Conservation (phyloP, 2,797 vertebrate genomes). For the Rhinogobio ventralis region DNA sequence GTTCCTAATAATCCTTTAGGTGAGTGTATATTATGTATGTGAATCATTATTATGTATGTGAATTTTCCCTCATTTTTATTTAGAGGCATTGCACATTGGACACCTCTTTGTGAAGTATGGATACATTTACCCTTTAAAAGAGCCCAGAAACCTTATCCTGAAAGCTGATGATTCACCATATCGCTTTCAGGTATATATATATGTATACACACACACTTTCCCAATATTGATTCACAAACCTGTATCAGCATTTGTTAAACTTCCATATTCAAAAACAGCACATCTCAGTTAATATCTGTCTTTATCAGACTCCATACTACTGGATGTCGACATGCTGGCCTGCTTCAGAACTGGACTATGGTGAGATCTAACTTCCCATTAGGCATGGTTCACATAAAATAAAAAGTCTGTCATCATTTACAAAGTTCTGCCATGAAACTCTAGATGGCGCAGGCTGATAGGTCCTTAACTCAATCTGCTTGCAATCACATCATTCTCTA, state of each 20-base stretch:
- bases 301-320: slow-evolving; percentile 89
- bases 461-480: neutral
- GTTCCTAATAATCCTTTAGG: no score
- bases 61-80: slow-evolving; percentile 43
- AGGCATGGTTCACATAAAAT: neutral
- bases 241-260: neutral
- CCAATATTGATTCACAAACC: neutral
- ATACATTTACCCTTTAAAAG: slow-evolving; percentile 89
- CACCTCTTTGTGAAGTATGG: slow-evolving; percentile 85
- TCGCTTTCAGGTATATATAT: slow-evolving; percentile 87
- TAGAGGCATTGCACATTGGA: slow-evolving; percentile 89
- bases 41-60: neutral
- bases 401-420: neutral
- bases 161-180: slow-evolving; percentile 85
- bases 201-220: neutral
- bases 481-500: neutral
- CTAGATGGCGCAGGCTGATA: neutral
- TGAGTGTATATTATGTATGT: neutral
- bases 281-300: slow-evolving; percentile 32
- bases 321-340: slow-evolving; percentile 92
- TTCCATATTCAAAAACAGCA: neutral
- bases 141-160: slow-evolving; percentile 81
- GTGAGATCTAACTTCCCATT: slow-evolving; percentile 71
- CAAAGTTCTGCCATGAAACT: neutral
- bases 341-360: slow-evolving; percentile 90